Percentiles rank a stretch among this genome's conserved stretches.
Conservation (phyloP, 2,797 vertebrate species). For the Xiphophorus birchmanni region DNA sequence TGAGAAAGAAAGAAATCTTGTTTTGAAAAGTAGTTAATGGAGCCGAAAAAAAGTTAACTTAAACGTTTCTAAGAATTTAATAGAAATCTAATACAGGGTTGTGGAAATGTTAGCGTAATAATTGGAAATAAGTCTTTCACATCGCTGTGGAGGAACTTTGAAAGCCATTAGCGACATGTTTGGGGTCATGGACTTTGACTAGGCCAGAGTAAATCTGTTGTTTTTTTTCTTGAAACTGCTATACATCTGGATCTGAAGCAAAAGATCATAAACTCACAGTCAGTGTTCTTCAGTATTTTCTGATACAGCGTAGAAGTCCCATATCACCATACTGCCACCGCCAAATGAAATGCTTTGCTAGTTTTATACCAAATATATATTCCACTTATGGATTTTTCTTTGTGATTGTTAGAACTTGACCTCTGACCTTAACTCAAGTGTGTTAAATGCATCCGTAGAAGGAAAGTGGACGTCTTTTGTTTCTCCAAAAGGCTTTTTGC, state of each 20-base stretch:
- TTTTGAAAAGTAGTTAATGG: slow-evolving; percentile 31
- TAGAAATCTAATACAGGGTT: not conserved
- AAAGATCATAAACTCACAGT: not conserved
- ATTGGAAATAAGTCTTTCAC: not conserved
- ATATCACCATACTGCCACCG: not conserved
- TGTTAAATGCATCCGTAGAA: too few relatives aligned
- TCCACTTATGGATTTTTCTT: slow-evolving; percentile 1
- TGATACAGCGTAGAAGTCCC: not conserved
- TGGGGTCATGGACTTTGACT: not conserved
- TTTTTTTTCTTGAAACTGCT: not conserved
- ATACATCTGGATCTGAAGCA: not conserved
- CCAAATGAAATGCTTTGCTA: not conserved
- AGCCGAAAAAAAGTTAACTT: not conserved
- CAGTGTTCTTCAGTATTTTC: not conserved
- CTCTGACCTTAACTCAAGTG: not conserved
- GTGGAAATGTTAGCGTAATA: not conserved
- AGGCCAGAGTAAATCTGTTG: not conserved
- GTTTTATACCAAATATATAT: not conserved
- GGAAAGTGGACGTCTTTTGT: too few relatives aligned
- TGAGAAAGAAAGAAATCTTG: too few relatives aligned
- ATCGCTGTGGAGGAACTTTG: not conserved
- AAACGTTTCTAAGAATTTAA: not conserved
- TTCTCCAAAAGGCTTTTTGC: too few relatives aligned
- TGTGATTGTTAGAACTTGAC: not conserved
- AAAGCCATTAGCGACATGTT: not conserved